Percentiles rank a stretch among this genome's conserved stretches.
These are phyloP conservation scores for Rattus norvegicus DNA, from an alignment of 2,113 vertebrate species.

Conservation along the genomic window GRCr8 NC_086020.1:52427501-52428000, in stretches of 20 bases:
- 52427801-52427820: neutral
- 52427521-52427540: constrained; percentile 46
- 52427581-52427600: constrained; percentile 65
- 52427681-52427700: constrained; percentile 58
- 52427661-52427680: constrained; percentile 63
- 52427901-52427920: neutral
- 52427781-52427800: neutral
- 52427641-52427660: constrained; percentile 37
- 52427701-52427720: constrained; percentile 20
- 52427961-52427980: neutral
- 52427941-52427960: neutral
- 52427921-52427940: neutral
- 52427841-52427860: neutral
- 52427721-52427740: neutral
- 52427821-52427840: neutral
- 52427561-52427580: constrained; percentile 50
- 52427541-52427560: constrained; percentile 64
- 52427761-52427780: neutral
- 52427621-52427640: constrained; percentile 69
- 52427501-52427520: constrained; percentile 67
- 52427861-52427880: neutral
- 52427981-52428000: neutral
- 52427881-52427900: neutral
- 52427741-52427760: neutral
- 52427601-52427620: constrained; percentile 60